A percentile compares a stretch with the other conserved stretches of the same genome.
Conservation (phyloP, 1,140 invertebrate genomes). For the Patella vulgata region DNA sequence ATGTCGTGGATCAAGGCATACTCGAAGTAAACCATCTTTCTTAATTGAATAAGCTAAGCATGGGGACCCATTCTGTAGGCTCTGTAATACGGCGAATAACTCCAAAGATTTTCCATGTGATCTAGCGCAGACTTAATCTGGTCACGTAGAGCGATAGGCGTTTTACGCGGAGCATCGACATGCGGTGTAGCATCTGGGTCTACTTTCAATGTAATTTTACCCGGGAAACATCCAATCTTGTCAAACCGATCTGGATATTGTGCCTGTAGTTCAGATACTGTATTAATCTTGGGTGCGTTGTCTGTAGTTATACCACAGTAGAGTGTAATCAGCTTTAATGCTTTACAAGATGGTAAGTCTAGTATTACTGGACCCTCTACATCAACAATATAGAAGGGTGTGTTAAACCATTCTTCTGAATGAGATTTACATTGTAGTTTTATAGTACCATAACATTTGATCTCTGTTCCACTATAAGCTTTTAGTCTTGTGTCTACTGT, state of each 20-base stretch:
- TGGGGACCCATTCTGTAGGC: constrained; percentile 3
- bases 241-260: constrained; percentile 11
- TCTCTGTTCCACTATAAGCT: constrained; percentile 1
- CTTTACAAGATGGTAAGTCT: background rate
- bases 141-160: background rate
- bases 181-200: background rate
- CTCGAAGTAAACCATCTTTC: constrained; percentile 4
- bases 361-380: background rate
- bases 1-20: constrained; percentile 11
- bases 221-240: background rate
- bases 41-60: background rate
- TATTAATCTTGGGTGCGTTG: background rate
- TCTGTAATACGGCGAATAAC: background rate
- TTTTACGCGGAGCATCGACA: background rate
- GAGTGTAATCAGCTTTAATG: background rate
- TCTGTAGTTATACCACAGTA: background rate
- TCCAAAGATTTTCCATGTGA: background rate
- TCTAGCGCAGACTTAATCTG: background rate
- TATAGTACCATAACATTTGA: background rate
- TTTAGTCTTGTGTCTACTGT: background rate
- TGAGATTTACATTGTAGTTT: background rate
- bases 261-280: background rate
- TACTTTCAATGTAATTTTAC: background rate
- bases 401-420: background rate
- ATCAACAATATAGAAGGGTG: too few relatives aligned